phyloP scores from a whole-genome alignment of 2,888 invertebrate species.

The Zhengitettix transpicula region DNA sequence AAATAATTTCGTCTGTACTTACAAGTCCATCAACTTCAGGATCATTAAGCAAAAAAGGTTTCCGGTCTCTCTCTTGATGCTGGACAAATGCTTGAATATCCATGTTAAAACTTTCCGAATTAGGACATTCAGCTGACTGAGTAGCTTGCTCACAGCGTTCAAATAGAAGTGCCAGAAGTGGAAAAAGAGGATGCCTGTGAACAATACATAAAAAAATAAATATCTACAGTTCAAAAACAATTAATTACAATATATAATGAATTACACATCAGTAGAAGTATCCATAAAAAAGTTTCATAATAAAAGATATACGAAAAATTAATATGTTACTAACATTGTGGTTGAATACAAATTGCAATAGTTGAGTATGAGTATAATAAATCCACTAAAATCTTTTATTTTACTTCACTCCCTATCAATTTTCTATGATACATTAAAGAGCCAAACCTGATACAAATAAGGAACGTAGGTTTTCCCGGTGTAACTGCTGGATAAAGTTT shows the following conservation, averaged over 20 bases:
- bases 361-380: too few relatives aligned
- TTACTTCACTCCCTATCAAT: too few relatives aligned
- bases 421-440: too few relatives aligned
- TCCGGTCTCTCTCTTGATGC: slow-evolving; percentile 70
- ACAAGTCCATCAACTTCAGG: slow-evolving; percentile 90
- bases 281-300: not conserved
- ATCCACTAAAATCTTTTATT: too few relatives aligned
- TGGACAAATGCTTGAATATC: slow-evolving; percentile 81
- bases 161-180: slow-evolving; percentile 75
- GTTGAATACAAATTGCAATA: too few relatives aligned
- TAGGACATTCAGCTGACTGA: slow-evolving; percentile 73
- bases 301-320: too few relatives aligned
- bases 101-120: slow-evolving; percentile 76
- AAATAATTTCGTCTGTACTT: slow-evolving; percentile 8
- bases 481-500: too few relatives aligned
- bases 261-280: not conserved
- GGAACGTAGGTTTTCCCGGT: too few relatives aligned
- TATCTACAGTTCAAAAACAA: not conserved
- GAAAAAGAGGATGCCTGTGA: slow-evolving; percentile 82
- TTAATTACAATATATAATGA: not conserved
- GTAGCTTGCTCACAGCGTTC: slow-evolving; percentile 96
- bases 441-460: too few relatives aligned
- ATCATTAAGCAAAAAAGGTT: slow-evolving; percentile 76
- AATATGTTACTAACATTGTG: too few relatives aligned
- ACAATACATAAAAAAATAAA: slow-evolving; percentile 6